Base-by-base conservation (phyloP, 2,797 vertebrate genomes). In the Pseudochromis fuscus region DNA sequence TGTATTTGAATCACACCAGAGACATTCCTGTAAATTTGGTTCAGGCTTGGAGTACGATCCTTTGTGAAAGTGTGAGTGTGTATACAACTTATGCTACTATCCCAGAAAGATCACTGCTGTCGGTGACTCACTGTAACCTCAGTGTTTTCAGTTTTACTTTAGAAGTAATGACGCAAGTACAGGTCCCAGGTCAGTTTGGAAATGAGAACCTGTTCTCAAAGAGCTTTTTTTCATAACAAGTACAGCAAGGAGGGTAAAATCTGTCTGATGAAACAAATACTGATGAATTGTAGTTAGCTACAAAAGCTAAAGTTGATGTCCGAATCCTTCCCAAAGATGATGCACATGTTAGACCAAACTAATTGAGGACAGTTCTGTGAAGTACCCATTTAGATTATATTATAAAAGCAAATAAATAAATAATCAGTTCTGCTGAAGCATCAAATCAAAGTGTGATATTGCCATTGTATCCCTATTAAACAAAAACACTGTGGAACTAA, bases 91-190 rank as follows among this genome's bases (percentile, higher is more conserved):
- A 18, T 49, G 18, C 4, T n/a, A 18, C 24, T 7, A 35, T 70
- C 23, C 6, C 21, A 40, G 16, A n/a, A 19, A 19, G 8, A 42
- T 42, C 8, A 10, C 7, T 9, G n/a, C 7, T 19, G 40, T 19
- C 40, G 27, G 7, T 60, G 60, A 78, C 35, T 61, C 60, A 55
- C 16, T 11, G 25, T 7, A 11, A 52, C 4, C 16, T 5, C 5
- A 51, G 0, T 12, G 16, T 52, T 75, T 82, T 63, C 46, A 60
- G 31, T 70, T 88, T 73, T 5, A 10, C 5, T 69, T 77, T 23
- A 42, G 2, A 66, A 27, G 23, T 13, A 4, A 7, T 33, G 11
- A 27, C 4, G 42, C 40, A 6, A 33, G 9, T 38, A 13, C 11
- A 59, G 27, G n/a, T n/a, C n/a, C n/a, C n/a, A n/a, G n/a, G n/a